Base-by-base conservation (phyloP, 2,113 vertebrate genomes). In the Caracal caracal region DNA sequence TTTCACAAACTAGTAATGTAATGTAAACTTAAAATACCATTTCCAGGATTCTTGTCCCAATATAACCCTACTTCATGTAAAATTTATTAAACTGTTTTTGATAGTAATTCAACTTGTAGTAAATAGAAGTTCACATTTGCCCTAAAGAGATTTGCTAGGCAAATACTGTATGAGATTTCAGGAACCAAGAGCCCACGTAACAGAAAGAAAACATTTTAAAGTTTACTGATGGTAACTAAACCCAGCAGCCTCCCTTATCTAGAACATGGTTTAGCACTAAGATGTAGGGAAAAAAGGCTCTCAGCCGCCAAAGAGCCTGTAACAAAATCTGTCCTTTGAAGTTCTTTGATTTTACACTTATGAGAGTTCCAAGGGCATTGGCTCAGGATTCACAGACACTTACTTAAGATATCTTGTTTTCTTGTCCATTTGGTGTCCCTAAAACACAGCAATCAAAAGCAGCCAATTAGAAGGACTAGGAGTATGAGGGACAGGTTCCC, bases 261-360 rank as follows among this genome's bases (percentile, higher is more conserved):
- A 85, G 79, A 97, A 92, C 95, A 53, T 37, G 37, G 33, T 43
- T 97, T 84, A 93, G 88, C 75, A 83, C 96, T 95, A 43, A 90
- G 85, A 68, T 85, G 78, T 59, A 13, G 83, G 26, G 24, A 30
- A 53, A 47, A 79, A 87, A 56, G 75, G 24, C 78, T 53, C 59
- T 40, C 43, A 80, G 65, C 91, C 51, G 88, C 94, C 94, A 88
- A 13, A 82, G 33, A 11, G 17, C 83, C 75, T 83, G 96, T 65
- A 94, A 93, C 85, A 51, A 76, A 84, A 91, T 75, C 93, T 28
- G 59, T 53, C 9, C 84, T 96, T 83, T 93, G 90, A 96, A 93
- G 96, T 76, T 71, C 82, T 93, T 93, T 92, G 85, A 70, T 93
- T 96, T 95, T 92, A 87, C 20, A n/a, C 40, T 76, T 22, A 78